phyloP scores from a whole-genome alignment of 2,888 invertebrate genomes.

The Polydrusus cervinus region DNA sequence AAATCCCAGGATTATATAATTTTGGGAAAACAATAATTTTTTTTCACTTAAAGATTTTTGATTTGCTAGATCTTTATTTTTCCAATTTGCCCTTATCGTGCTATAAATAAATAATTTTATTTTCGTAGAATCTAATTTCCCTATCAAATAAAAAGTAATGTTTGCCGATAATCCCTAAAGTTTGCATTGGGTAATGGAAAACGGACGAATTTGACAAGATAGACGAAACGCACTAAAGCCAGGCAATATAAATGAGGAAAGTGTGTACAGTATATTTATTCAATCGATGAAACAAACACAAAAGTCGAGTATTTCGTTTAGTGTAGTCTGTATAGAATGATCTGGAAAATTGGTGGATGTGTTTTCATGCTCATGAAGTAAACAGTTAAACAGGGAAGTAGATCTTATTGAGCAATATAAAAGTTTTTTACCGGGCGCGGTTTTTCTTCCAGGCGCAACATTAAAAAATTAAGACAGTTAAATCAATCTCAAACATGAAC shows the following conservation, averaged over 20 bases:
- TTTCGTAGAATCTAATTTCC: not conserved
- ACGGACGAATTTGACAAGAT: slow-evolving; percentile 20
- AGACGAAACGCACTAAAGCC: slow-evolving; percentile 18
- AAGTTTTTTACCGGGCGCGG: too few relatives aligned
- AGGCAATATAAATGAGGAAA: slow-evolving; percentile 29
- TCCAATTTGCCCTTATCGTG: not conserved
- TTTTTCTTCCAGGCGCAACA: too few relatives aligned
- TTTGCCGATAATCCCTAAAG: slow-evolving; percentile 17
- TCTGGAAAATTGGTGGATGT: slow-evolving; percentile 18
- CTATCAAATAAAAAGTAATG: slow-evolving; percentile 11
- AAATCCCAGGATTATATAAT: too few relatives aligned
- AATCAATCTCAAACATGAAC: too few relatives aligned
- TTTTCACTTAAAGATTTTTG: not conserved
- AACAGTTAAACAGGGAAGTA: not conserved
- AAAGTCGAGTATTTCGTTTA: slow-evolving; percentile 27
- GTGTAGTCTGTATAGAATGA: slow-evolving; percentile 20
- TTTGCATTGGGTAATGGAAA: slow-evolving; percentile 22
- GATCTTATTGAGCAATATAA: too few relatives aligned
- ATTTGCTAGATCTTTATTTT: not conserved
- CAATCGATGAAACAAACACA: slow-evolving; percentile 32
- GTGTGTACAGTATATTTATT: slow-evolving; percentile 35
- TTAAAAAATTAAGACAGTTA: too few relatives aligned
- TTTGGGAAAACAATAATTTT: too few relatives aligned
- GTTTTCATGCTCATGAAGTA: slow-evolving; percentile 19
- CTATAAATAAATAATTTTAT: not conserved